Percentiles rank a stretch among this genome's conserved stretches.
These are phyloP conservation scores for Sinohyriopsis cumingii DNA, from an alignment of 2,888 invertebrate species.

Conservation along the genomic window DNA sequence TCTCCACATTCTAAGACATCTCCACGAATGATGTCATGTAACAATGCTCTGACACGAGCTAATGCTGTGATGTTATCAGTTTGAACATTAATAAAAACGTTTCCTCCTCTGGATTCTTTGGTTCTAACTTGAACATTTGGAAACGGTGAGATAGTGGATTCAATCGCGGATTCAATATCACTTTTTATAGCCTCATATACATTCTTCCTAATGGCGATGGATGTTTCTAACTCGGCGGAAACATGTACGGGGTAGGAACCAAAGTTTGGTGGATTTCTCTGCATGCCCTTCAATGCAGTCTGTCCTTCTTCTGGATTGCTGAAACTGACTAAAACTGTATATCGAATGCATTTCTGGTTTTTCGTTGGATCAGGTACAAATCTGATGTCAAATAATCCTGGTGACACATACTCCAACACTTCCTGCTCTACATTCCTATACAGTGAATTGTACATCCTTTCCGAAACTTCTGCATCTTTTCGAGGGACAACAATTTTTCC, in stretches of 20 bases:
- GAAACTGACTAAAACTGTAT: conserved; percentile 38
- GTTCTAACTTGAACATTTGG: conserved; percentile 8
- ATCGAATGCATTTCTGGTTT: conserved; percentile 18
- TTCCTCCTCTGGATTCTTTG: conserved; percentile 28
- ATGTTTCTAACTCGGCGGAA: conserved; percentile 28
- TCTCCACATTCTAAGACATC: conserved; percentile 31
- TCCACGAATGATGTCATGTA: conserved; percentile 40
- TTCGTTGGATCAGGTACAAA: too few relatives aligned
- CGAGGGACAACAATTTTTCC: conserved; percentile 31
- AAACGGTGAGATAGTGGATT: conserved; percentile 2
- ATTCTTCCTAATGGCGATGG: conserved; percentile 21
- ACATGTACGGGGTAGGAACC: conserved; percentile 12
- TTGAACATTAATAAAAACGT: conserved; percentile 32
- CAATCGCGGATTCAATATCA: conserved; percentile 25
- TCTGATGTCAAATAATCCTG: too few relatives aligned
- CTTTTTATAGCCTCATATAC: conserved; percentile 27
- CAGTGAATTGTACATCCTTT: background rate
- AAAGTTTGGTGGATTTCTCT: background rate
- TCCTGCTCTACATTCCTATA: too few relatives aligned
- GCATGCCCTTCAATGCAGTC: conserved; percentile 21
- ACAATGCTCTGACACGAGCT: conserved; percentile 22
- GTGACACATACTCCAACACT: too few relatives aligned
- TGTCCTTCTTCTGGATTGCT: conserved; percentile 40
- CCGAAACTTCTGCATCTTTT: background rate
- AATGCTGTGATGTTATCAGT: conserved; percentile 31